phyloP scores from a whole-genome alignment of 2,113 vertebrate species.

The Lichenostomus cassidix region DNA sequence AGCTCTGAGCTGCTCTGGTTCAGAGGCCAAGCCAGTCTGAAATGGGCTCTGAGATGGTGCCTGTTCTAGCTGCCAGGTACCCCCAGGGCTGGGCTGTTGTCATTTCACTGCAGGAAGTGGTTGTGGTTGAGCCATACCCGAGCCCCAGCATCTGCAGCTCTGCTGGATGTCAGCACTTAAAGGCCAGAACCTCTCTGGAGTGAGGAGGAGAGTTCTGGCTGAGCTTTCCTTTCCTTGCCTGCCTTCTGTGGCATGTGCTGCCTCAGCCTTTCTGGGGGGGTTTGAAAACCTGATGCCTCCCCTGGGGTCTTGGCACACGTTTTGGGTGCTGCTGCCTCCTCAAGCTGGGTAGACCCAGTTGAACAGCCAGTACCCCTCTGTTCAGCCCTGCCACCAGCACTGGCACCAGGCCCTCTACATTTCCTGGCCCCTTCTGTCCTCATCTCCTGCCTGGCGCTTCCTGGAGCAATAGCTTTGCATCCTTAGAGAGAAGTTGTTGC shows the following conservation, averaged over 20 bases:
- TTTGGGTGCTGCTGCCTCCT: not conserved
- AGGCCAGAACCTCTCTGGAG: not conserved
- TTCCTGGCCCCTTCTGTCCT: slow-evolving; percentile 38
- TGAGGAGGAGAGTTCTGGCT: not conserved
- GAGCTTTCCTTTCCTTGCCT: not conserved
- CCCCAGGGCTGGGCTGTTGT: not conserved
- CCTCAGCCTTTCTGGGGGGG: not conserved
- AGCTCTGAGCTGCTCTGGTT: not conserved
- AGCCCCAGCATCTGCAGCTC: not conserved
- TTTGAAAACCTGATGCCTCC: not conserved
- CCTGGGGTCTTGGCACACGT: accelerated
- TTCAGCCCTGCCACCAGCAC: accelerated
- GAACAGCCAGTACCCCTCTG: not conserved
- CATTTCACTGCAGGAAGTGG: not conserved
- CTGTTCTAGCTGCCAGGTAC: not conserved
- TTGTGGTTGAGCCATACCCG: not conserved
- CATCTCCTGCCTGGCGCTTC: not conserved
- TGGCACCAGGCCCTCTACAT: not conserved
- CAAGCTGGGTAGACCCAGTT: not conserved
- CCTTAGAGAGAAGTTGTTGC: not conserved
- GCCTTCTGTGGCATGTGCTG: not conserved
- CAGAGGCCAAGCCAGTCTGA: not conserved
- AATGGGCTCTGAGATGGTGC: not conserved
- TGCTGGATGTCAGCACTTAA: not conserved
- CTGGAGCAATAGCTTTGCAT: not conserved